Conservation (phyloP, 2,888 invertebrate species). For the Amphipoea oculea region DNA sequence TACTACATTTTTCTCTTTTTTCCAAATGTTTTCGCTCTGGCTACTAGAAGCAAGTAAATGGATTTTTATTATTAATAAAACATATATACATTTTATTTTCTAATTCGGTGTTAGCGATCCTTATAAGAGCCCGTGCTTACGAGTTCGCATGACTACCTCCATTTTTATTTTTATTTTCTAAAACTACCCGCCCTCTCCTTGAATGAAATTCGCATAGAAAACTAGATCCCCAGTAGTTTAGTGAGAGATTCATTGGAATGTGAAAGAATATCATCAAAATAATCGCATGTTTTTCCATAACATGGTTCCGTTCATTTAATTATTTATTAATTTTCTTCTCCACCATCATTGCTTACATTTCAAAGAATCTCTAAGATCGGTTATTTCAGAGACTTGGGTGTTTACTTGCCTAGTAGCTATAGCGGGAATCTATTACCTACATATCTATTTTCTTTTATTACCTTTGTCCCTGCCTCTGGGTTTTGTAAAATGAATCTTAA, state of each 20-base stretch:
- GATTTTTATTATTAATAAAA: constrained; percentile 70
- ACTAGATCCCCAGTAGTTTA: constrained; percentile 85
- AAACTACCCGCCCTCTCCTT: constrained; percentile 75
- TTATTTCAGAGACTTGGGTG: constrained; percentile 78
- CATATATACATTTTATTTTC: constrained; percentile 52
- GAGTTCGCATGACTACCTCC: constrained; percentile 81
- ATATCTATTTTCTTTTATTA: constrained; percentile 81
- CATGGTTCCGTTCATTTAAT: constrained; percentile 46
- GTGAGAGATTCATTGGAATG: constrained; percentile 88
- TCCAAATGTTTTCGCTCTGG: constrained; percentile 89
- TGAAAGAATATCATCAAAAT: constrained; percentile 51
- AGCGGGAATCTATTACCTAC: constrained; percentile 84
- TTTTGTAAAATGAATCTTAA: constrained; percentile 77
- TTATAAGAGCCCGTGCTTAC: constrained; percentile 79
- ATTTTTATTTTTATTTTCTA: constrained; percentile 67
- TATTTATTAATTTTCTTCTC: constrained; percentile 52
- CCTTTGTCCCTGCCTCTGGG: constrained; percentile 83
- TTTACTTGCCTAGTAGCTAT: constrained; percentile 90
- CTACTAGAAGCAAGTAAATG: constrained; percentile 91
- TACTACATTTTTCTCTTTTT: constrained; percentile 75
- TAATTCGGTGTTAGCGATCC: constrained; percentile 84
- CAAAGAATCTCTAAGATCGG: constrained; percentile 84
- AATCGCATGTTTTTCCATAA: constrained; percentile 53
- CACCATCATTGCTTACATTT: constrained; percentile 73
- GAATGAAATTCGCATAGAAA: constrained; percentile 85